Conservation (phyloP, 2,888 invertebrate species). For the Caradrina kadenii region DNA sequence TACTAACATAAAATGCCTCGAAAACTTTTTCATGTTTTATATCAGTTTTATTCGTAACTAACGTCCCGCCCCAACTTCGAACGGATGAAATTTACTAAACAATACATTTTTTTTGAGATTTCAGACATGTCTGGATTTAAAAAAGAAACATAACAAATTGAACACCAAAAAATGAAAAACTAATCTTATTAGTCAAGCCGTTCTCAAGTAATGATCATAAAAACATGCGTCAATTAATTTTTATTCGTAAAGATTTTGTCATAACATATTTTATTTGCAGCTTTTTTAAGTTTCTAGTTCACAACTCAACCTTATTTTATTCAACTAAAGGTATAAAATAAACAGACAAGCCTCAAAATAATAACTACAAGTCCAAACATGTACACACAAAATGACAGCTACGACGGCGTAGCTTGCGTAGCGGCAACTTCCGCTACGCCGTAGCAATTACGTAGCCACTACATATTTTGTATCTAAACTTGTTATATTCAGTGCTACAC, state of each 20-base stretch:
- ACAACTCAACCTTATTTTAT: not conserved
- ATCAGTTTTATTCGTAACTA: not conserved
- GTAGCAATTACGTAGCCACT: conserved; percentile 37
- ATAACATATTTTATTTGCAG: too few species aligned
- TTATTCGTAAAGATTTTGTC: too few species aligned
- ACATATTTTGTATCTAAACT: conserved; percentile 7
- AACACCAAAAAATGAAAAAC: too few species aligned
- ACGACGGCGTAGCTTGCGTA: conserved; percentile 34
- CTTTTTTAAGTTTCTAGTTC: too few species aligned
- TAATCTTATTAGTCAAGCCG: too few species aligned
- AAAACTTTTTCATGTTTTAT: conserved; percentile 4
- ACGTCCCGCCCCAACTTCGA: too few species aligned
- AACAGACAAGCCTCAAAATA: not conserved
- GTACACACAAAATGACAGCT: conserved; percentile 3
- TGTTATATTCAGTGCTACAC: not conserved
- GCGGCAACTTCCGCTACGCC: conserved; percentile 30
- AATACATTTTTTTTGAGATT: too few species aligned
- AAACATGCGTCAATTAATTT: too few species aligned
- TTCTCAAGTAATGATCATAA: too few species aligned
- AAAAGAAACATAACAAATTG: too few species aligned
- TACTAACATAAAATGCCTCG: conserved; percentile 19
- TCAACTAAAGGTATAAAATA: not conserved
- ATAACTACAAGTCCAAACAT: conserved; percentile 1
- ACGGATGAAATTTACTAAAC: too few species aligned
- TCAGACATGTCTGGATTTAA: too few species aligned